Evolutionary conservation across 1,140 invertebrate genomes (phyloP).

Genomic region (Cydia fagiglandana): DNA sequence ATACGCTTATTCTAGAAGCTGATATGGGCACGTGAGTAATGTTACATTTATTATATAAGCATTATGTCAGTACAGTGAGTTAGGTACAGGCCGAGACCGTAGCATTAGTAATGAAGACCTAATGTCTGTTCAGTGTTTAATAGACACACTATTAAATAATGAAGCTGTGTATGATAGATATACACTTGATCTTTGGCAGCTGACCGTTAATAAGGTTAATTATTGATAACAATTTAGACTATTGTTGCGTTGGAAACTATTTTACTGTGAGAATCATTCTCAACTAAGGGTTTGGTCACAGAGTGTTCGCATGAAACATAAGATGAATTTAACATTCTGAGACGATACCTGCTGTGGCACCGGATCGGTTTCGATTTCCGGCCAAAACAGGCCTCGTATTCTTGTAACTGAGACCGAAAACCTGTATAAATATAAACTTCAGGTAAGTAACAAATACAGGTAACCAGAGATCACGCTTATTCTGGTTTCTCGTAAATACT

Average conservation of each 20-base stretch:
- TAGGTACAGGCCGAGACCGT: not conserved
- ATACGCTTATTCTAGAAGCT: constrained; percentile 3
- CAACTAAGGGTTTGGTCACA: not conserved
- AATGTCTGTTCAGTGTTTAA: constrained; percentile 3
- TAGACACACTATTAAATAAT: not conserved
- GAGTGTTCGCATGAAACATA: not conserved
- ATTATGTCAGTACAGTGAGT: not conserved
- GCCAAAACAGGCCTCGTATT: not conserved
- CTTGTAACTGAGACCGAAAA: not conserved
- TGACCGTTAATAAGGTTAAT: not conserved
- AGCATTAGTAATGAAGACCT: constrained; percentile 7
- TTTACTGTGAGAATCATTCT: no score
- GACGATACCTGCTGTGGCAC: not conserved
- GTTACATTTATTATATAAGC: constrained; percentile 3
- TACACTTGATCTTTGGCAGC: not conserved
- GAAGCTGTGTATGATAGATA: not conserved
- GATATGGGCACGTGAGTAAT: constrained; percentile 1
- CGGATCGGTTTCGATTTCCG: not conserved
- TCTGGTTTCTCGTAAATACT: no score
- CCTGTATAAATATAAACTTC: not conserved
- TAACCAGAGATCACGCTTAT: not conserved
- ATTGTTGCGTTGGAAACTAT: no score
- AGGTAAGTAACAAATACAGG: not conserved
- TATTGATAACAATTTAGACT: not conserved
- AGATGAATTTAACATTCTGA: constrained; percentile 7